Percentiles rank a stretch among this genome's conserved stretches.
These are phyloP conservation scores for Cirrhinus molitorella DNA, from an alignment of 2,797 vertebrate genomes.

Conservation along the genomic window DNA sequence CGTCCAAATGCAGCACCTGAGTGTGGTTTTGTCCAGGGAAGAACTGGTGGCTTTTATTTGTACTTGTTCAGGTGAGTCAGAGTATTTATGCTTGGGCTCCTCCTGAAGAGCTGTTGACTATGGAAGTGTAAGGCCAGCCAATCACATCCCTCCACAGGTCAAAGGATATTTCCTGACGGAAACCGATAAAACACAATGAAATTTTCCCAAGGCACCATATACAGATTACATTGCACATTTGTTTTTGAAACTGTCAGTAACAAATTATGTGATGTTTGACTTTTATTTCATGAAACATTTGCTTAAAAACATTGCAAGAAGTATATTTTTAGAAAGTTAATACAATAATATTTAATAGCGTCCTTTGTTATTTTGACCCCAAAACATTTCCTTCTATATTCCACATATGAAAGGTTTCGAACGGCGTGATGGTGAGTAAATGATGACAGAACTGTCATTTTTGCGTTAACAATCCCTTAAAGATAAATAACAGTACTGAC, in stretches of 20 bases:
- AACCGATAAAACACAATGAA: constrained; percentile 30
- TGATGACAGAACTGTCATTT: background rate
- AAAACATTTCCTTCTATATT: background rate
- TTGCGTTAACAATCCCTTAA: background rate
- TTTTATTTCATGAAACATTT: background rate
- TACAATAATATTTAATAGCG: background rate
- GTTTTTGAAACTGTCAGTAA: background rate
- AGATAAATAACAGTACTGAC: background rate
- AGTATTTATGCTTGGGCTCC: constrained; percentile 49
- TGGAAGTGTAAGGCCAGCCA: constrained; percentile 50
- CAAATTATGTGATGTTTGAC: background rate
- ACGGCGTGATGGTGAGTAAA: background rate
- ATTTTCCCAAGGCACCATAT: constrained; percentile 24
- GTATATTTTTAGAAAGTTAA: background rate
- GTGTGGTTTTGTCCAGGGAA: constrained; percentile 52
- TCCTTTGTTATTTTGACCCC: background rate
- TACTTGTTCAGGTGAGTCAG: constrained; percentile 70
- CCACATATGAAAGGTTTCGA: background rate
- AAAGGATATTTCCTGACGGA: constrained; percentile 59
- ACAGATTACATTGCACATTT: constrained; percentile 1
- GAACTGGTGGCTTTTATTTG: constrained; percentile 56
- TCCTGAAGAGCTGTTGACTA: constrained; percentile 46
- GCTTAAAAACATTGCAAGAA: background rate
- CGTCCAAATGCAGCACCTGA: constrained; percentile 48
- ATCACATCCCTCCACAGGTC: constrained; percentile 60